Base-by-base conservation (phyloP, 53 echinoderm and acorn worm species). In the Paracentrotus lividus region DNA sequence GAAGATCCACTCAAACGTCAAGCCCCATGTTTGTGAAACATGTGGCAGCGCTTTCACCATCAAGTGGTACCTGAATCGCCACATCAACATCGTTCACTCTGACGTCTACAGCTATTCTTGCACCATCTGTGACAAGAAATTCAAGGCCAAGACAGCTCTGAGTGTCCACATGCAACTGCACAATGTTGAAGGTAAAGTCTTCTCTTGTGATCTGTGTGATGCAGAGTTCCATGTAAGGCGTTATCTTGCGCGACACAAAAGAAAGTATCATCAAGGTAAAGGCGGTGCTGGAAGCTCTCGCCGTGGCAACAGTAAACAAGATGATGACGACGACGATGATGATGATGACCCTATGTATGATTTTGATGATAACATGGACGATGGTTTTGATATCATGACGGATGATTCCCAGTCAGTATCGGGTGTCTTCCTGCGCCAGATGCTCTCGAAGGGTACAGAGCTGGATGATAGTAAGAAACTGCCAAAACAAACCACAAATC, bases 21-120 rank as follows among this genome's bases (percentile, higher is more conserved):
- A 85, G 68, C 96, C 96, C 9, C 93, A 77, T n/a, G 94, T 93
- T 9, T 96, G 96, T 38, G 93, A 94, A 42, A 76, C 64, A 31
- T 96, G 96, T 76, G 89, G 89, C 34, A 94, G 94, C 9, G 93
- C 69, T 6, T 96, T 96, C 86, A 93, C 93, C 38, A 90, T 93
- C 23, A 93, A 88, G 57, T 93, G 93, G 57, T 93, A 95, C 40
- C 51, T 95, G 8, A 95, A 93, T 59, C 85, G 93, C 4, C 95
- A 95, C 76, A 68, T 89, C 38, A 92, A 92, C 31, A 85, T 88
- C 31, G 95, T 96, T 3, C 96, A 96, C 88, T 94, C 94, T 0
- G 95, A 94, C 1, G 94, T 90, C 34, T 90, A 93, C 15, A 94
- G 93, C 61, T 88, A 69, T 49, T 6, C 64, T 21, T 96, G 96